These are phyloP conservation scores for Canis aureus DNA, from an alignment of 2,113 vertebrate genomes.

Conservation along the genomic window DNA sequence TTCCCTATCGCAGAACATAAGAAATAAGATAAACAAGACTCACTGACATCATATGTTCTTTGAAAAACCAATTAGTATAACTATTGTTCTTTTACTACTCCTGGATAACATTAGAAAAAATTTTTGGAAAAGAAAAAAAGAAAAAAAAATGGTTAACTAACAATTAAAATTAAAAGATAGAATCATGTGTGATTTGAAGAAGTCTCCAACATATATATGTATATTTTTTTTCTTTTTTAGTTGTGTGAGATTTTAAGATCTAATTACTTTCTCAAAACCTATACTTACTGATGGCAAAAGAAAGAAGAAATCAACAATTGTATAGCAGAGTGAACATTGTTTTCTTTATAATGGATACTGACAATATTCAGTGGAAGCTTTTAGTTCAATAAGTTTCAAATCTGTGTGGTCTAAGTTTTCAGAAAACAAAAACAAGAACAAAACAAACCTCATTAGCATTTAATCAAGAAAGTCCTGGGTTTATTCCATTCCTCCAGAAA, in stretches of 20 bases:
- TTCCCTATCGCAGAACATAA: neutral
- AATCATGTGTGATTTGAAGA: neutral
- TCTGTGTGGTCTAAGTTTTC: neutral
- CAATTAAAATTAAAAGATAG: neutral
- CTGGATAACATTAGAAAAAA: neutral
- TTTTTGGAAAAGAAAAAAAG: neutral
- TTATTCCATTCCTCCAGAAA: neutral
- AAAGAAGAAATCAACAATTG: neutral
- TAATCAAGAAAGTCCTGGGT: neutral
- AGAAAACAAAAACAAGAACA: neutral
- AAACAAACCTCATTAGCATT: neutral
- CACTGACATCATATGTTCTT: neutral
- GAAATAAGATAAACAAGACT: neutral
- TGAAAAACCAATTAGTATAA: neutral
- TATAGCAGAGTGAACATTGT: neutral
- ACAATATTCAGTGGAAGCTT: neutral
- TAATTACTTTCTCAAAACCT: neutral
- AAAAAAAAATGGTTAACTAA: neutral
- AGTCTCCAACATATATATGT: neutral
- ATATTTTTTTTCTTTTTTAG: neutral
- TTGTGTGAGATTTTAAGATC: neutral
- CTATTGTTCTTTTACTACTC: neutral
- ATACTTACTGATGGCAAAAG: neutral
- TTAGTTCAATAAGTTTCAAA: constrained; percentile 10
- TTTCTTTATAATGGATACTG: neutral